Conservation (phyloP, 2,888 invertebrate species). For the Epirrhoe tristata region DNA sequence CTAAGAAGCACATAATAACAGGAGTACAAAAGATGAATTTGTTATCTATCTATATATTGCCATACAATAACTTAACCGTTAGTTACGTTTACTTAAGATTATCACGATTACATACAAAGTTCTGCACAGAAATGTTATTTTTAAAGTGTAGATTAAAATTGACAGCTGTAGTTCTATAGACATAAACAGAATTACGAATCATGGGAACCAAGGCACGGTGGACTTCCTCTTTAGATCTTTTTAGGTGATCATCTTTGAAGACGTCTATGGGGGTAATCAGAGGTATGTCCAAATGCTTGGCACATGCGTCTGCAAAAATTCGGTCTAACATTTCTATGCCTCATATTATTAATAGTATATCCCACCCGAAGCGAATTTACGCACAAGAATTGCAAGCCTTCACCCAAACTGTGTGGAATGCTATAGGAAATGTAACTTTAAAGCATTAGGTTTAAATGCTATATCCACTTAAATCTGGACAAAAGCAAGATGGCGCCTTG, state of each 20-base stretch:
- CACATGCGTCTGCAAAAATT: too few relatives aligned
- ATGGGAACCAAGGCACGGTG: neutral
- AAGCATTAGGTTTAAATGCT: neutral
- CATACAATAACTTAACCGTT: slow-evolving; percentile 15
- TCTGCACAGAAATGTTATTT: slow-evolving; percentile 18
- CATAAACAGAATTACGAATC: neutral
- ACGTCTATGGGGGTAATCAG: too few relatives aligned
- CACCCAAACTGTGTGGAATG: slow-evolving; percentile 26
- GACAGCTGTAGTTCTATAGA: neutral
- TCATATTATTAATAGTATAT: slow-evolving; percentile 15
- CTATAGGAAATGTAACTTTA: slow-evolving; percentile 13
- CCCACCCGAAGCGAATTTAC: slow-evolving; percentile 19
- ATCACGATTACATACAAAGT: slow-evolving; percentile 28
- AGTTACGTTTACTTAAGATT: slow-evolving; percentile 21
- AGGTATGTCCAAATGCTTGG: too few relatives aligned
- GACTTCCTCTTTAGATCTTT: neutral
- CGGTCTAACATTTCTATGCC: slow-evolving; percentile 16
- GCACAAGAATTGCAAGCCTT: slow-evolving; percentile 7
- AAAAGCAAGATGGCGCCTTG: slow-evolving; percentile 1
- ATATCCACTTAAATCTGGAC: neutral
- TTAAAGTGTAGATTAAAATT: neutral
- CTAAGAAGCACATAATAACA: neutral
- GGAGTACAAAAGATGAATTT: slow-evolving; percentile 16
- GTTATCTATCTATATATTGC: slow-evolving; percentile 32
- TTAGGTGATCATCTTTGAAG: too few relatives aligned